Evolutionary conservation across 2,888 invertebrate species (phyloP), one percentile per base, ranked within the genome.

Genomic region (Synergus laeviventris): DNA sequence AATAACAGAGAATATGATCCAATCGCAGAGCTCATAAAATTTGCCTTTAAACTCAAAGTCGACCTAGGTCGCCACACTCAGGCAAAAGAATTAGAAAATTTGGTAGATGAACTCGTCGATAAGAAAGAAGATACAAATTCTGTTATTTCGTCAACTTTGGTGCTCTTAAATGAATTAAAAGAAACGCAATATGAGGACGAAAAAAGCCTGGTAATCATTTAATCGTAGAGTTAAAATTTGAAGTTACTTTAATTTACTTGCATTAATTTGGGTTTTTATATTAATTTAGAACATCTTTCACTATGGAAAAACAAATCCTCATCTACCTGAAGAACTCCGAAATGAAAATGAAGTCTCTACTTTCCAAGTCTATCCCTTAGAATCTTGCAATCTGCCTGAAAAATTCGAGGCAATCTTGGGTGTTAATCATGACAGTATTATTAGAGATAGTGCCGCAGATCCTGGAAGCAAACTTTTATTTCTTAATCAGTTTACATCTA

Each of bases 281-380:
- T 62, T 76, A 74, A 74, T 82, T 70, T 79, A 88, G 88, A 83
- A 89, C 81, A 79, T 89, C 39, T 90, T 90, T 80, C 78, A 88
- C 74, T 87, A 86, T 59, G 87, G 85, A 3, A 84, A 85, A 78
- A 75, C 75, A 4, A 87, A 88, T 82, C 87, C 88, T 18, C 64
- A 79, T 45, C 70, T 88, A 45, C 87, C 89, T 16, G 86, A 88
- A 80, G 79, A 82, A n/a, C 73, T 61, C 1, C 39, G 16, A 21
- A 62, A 64, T 45, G 77, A 76, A 14, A 83, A 80, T n/a, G 77
- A 81, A 14, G 80, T 86, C 14, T 85, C 87, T 4, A 83, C 82
- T 9, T 88, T 88, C 81, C 87, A 88, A 83, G 79, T 85, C 21
- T 90, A 89, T 81, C 89, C 91, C 0, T 76, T 86, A 62, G 89